Evolutionary conservation across 2,888 invertebrate genomes (phyloP), one percentile per base, ranked within the genome.

Genomic region (Mellilla xanthometata): DNA sequence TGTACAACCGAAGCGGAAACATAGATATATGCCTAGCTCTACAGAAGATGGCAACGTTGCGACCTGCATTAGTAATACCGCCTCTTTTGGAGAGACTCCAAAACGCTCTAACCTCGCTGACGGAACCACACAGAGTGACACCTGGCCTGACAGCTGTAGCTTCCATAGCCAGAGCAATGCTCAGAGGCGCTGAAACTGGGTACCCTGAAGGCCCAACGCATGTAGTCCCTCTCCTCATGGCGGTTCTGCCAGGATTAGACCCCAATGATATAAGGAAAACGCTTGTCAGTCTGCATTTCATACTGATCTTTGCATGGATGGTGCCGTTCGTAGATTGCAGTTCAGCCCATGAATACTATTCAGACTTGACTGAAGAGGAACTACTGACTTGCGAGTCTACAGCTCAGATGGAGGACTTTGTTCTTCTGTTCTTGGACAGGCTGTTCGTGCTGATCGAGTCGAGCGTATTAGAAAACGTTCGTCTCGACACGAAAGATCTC

Each of bases 301-400:
- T 97, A 40, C 91, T 94, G 2, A 93, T 94, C 31, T 93, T 95
- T 67, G 91, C 93, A 8, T 93, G 93, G 55, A 91, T 97, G 87
- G 93, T 97, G 13, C 96, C 97, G 0, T 81, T 96, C 12, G 93
- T 96, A 3, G 96, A 98, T 74, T 97, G 95, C 53, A 97, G 97
- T 3, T 91, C 93, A 8, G 95, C 96, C 1, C 86, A 91, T 24
- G 91, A 93, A 41, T 76, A 93, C 58, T 91, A 93, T 67, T 76
- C 90, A 0, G 93, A 95, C 68, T 85, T 97, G 49, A 94, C 94
- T 0, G 95, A 96, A 65, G 93, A 94, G 47, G 97, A 97, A 66
- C 85, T 92, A 11, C 72, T 92, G 12, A 90, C 93, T 2, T 97
- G 97, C 74, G 94, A 94, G 55, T 94, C 95, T 0, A 96, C 97